phyloP scores from a whole-genome alignment of 2,797 vertebrate species.

The Gymnothorax javanicus region DNA sequence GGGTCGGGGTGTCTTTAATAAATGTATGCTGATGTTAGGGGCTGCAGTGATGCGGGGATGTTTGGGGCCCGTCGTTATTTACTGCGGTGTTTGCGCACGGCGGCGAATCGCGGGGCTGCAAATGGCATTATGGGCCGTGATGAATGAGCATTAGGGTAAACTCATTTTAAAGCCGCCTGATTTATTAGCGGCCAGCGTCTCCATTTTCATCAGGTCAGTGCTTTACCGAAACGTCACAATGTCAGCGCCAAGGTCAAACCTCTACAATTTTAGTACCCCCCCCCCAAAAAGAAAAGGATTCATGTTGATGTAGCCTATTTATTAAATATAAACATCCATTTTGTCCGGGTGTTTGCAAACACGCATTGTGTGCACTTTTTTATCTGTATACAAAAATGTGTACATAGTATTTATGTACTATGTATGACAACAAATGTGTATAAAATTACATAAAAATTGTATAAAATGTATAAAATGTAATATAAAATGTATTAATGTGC shows the following conservation, averaged over 20 bases:
- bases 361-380: not conserved
- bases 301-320: not conserved
- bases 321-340: not conserved
- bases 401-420: conserved; percentile 40
- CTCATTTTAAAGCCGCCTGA: conserved; percentile 99
- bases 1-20: conserved; percentile 89
- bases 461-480: too few species aligned
- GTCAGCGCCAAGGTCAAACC: conserved; percentile 97
- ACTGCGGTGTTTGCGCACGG: conserved; percentile 96
- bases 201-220: conserved; percentile 99
- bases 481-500: too few species aligned
- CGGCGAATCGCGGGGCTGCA: conserved; percentile 87
- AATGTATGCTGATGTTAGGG: conserved; percentile 91
- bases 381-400: not conserved
- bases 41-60: conserved; percentile 86
- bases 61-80: conserved; percentile 96
- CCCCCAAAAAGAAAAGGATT: conserved; percentile 60
- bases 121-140: conserved; percentile 98
- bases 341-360: not conserved
- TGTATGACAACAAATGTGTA: not conserved
- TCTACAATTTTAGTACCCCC: conserved; percentile 72
- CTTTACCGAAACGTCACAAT: conserved; percentile 98
- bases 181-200: conserved; percentile 95
- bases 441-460: not conserved
- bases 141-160: conserved; percentile 99